Evolutionary conservation across 2,888 invertebrate genomes (phyloP).

Genomic region (Drosophila bunnanda): DNA sequence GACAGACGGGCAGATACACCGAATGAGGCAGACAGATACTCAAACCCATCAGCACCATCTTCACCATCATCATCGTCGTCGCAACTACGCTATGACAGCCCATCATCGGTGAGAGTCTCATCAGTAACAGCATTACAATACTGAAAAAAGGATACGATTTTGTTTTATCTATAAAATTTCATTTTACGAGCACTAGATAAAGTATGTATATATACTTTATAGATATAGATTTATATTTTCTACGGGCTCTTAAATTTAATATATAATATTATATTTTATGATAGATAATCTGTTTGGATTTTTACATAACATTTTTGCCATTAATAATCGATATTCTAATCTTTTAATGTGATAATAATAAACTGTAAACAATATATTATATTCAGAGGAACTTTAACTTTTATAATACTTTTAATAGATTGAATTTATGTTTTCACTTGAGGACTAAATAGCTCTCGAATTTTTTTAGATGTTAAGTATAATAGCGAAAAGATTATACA

Average conservation of each 20-base stretch:
- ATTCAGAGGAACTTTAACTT: too few relatives aligned
- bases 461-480: too few relatives aligned
- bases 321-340: too few relatives aligned
- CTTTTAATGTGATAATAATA: background rate
- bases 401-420: background rate
- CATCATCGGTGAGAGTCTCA: slow-evolving; percentile 16
- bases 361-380: too few relatives aligned
- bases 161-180: background rate
- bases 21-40: slow-evolving; percentile 59
- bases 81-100: slow-evolving; percentile 29
- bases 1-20: slow-evolving; percentile 12
- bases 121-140: slow-evolving; percentile 16
- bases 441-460: too few relatives aligned
- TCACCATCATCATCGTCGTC: slow-evolving; percentile 26
- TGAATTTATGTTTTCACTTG: too few relatives aligned
- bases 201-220: too few relatives aligned
- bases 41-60: slow-evolving; percentile 44
- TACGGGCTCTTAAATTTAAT: background rate
- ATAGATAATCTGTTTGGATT: too few relatives aligned
- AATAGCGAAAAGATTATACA: too few relatives aligned
- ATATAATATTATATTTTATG: too few relatives aligned
- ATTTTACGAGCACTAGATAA: background rate
- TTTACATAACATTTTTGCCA: too few relatives aligned
- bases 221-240: too few relatives aligned
- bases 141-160: background rate